A percentile compares a stretch with the other conserved stretches of the same genome.
These are phyloP conservation scores for Lasioglossum lativentre DNA, from an alignment of 2,888 invertebrate genomes.

Conservation along the genomic window DNA sequence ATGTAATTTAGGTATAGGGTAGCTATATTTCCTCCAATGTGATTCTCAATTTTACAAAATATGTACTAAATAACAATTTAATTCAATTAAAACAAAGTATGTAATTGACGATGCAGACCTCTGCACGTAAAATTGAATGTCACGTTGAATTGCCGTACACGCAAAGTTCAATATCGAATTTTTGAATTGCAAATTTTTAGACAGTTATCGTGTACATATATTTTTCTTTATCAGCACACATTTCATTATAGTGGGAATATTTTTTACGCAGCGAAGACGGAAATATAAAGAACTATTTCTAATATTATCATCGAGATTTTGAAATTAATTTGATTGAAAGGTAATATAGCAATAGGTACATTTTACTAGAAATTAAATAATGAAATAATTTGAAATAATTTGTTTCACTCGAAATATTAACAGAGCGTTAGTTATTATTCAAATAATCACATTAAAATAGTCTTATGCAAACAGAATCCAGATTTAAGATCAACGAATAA, in stretches of 20 bases:
- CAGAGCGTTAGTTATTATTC: too few species aligned
- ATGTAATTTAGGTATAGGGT: too few species aligned
- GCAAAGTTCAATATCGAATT: neutral
- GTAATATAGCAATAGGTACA: neutral
- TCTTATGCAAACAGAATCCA: neutral
- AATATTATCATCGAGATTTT: neutral
- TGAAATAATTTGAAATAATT: neutral
- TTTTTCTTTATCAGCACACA: too few species aligned
- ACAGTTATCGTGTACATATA: neutral
- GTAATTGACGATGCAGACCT: neutral
- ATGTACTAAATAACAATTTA: too few species aligned
- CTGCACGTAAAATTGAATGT: neutral
- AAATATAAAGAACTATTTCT: neutral
- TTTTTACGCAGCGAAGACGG: neutral
- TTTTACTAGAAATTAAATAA: too few species aligned
- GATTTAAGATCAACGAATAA: too few species aligned
- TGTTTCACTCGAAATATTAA: neutral
- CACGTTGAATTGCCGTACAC: neutral
- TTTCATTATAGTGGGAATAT: too few species aligned
- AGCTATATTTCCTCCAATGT: too few species aligned
- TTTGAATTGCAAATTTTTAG: slow-evolving; percentile 3
- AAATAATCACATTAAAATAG: neutral
- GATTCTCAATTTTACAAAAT: too few species aligned
- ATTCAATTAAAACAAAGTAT: too few species aligned
- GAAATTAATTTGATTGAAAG: neutral